A percentile compares a stretch with the other conserved stretches of the same genome.
Evolutionary conservation across 2,113 vertebrate genomes (phyloP).

Genomic region (Uropsilus gracilis): DNA sequence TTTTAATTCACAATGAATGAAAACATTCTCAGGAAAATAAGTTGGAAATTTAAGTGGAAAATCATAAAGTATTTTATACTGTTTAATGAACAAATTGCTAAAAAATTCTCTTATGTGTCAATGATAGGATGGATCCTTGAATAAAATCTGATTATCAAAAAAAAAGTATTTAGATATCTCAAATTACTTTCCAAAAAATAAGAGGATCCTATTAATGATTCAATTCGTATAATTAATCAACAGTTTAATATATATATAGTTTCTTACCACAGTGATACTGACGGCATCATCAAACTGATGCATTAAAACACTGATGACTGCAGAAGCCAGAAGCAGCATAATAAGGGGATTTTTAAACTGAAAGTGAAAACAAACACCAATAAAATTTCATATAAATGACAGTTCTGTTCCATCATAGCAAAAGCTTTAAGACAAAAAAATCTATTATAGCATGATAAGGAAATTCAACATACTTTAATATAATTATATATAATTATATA

Average conservation of each 20-base stretch:
- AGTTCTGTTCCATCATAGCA: background rate
- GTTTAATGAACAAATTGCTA: background rate
- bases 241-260: background rate
- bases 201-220: background rate
- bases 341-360: constrained; percentile 99
- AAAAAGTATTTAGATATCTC: background rate
- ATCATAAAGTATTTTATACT: background rate
- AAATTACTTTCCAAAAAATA: constrained; percentile 32
- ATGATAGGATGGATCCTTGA: background rate
- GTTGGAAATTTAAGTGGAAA: constrained; percentile 41
- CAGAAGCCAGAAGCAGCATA: constrained; percentile 96
- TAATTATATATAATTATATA: no score
- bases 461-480: no score
- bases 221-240: background rate
- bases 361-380: constrained; percentile 75
- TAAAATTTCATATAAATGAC: constrained; percentile 25
- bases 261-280: constrained; percentile 99
- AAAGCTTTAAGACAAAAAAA: background rate
- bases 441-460: background rate
- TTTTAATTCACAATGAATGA: constrained; percentile 1
- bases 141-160: background rate
- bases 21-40: constrained; percentile 44
- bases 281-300: constrained; percentile 98
- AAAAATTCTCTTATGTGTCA: constrained; percentile 17
- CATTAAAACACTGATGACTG: constrained; percentile 98